These are phyloP conservation scores for Clunio marinus DNA, from an alignment of 2,888 invertebrate species.

Conservation along the genomic window DNA sequence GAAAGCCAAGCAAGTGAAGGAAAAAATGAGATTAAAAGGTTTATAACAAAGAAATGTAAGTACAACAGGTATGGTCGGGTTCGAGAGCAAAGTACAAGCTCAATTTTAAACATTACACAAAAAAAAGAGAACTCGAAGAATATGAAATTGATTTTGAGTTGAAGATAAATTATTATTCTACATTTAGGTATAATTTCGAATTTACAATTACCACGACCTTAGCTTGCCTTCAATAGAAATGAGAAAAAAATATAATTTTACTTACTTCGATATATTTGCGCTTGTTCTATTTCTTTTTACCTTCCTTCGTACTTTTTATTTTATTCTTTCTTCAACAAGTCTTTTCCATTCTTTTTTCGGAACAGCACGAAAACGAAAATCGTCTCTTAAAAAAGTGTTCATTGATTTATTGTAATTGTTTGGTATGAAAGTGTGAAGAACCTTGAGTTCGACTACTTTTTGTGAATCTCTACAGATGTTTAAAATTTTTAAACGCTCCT, in stretches of 20 bases:
- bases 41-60: not conserved
- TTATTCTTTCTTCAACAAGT: not conserved
- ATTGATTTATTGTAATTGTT: slow-evolving; percentile 24
- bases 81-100: not conserved
- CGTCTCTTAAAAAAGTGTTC: slow-evolving; percentile 4
- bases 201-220: slow-evolving; percentile 1
- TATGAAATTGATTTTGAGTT: slow-evolving; percentile 2
- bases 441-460: no score
- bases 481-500: not conserved
- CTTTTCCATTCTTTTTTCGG: no score
- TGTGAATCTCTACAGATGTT: slow-evolving; percentile 10
- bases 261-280: not conserved
- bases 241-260: not conserved
- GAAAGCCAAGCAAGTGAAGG: not conserved
- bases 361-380: slow-evolving; percentile 1
- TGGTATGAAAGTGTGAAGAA: not conserved
- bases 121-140: not conserved
- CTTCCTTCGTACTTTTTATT: not conserved
- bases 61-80: slow-evolving; percentile 4
- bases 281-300: not conserved
- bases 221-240: not conserved
- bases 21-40: slow-evolving; percentile 7
- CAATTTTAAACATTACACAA: not conserved
- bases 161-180: slow-evolving; percentile 23
- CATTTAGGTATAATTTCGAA: slow-evolving; percentile 13